phyloP scores from a whole-genome alignment of 2,113 vertebrate species.

The Pagrus major region DNA sequence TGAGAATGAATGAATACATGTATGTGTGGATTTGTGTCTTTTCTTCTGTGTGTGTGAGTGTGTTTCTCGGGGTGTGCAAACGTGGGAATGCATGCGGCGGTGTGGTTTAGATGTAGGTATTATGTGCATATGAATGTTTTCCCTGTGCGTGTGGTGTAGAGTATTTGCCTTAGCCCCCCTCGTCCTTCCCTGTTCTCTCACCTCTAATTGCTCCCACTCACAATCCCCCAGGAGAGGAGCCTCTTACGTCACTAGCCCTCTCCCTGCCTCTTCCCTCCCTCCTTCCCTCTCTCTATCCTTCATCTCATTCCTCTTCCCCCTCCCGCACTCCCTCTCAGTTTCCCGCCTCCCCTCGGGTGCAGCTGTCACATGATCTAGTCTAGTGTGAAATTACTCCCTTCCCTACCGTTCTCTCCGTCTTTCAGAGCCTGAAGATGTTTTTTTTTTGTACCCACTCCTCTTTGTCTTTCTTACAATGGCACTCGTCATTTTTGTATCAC shows the following conservation, averaged over 20 bases:
- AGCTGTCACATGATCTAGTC: constrained; percentile 85
- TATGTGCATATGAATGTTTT: constrained; percentile 70
- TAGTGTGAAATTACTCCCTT: constrained; percentile 82
- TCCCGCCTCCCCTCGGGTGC: constrained; percentile 71
- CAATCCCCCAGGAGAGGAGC: constrained; percentile 73
- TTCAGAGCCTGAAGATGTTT: constrained; percentile 73
- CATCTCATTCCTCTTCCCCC: constrained; percentile 27
- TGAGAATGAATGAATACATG: constrained; percentile 56
- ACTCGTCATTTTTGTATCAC: constrained; percentile 56
- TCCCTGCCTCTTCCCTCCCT: constrained; percentile 50
- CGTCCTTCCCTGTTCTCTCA: constrained; percentile 77
- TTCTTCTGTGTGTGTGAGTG: constrained; percentile 10
- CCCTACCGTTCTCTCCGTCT: constrained; percentile 69
- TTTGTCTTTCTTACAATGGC: constrained; percentile 65
- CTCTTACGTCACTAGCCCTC: constrained; percentile 73
- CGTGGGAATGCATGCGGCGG: constrained; percentile 54
- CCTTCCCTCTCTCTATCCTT: constrained; percentile 57
- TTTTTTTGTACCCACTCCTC: constrained; percentile 44
- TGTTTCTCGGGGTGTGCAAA: constrained; percentile 18
- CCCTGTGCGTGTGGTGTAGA: constrained; percentile 36
- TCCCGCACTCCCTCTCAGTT: constrained; percentile 48
- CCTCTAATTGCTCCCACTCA: constrained; percentile 82
- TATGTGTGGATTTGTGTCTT: constrained; percentile 30
- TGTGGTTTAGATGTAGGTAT: constrained; percentile 58
- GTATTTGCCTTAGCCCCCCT: constrained; percentile 69